phyloP scores from a whole-genome alignment of 2,797 vertebrate genomes.

The Jordanella pulchra region DNA sequence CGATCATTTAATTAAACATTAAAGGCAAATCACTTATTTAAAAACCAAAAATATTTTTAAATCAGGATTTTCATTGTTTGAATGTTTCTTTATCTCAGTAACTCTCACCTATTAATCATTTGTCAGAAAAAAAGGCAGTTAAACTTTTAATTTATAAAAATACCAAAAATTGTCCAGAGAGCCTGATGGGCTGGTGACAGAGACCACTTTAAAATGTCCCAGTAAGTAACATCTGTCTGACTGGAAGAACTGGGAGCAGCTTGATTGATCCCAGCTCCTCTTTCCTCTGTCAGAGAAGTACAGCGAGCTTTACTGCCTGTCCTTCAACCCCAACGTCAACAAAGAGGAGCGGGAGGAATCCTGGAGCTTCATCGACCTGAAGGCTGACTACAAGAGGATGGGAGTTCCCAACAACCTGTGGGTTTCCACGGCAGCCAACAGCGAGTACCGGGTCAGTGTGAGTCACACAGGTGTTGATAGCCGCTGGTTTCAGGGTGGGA shows the following conservation, averaged over 20 bases:
- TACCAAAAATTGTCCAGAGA: no score
- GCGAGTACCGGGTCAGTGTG: constrained; percentile 88
- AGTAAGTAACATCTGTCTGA: not conserved
- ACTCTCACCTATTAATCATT: no score
- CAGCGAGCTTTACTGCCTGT: constrained; percentile 95
- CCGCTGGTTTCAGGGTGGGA: no score
- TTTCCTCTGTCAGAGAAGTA: constrained; percentile 84
- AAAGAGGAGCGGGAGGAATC: constrained; percentile 89
- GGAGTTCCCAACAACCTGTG: constrained; percentile 90
- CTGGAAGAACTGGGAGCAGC: not conserved
- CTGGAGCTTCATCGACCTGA: constrained; percentile 87
- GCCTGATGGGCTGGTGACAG: not conserved
- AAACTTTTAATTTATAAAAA: no score
- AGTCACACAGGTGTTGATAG: not conserved
- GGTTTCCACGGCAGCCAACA: constrained; percentile 89
- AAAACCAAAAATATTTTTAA: no score
- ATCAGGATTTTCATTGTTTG: not conserved
- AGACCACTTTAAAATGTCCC: not conserved
- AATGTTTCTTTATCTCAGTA: constrained; percentile 40
- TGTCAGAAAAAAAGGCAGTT: no score
- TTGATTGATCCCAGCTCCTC: not conserved
- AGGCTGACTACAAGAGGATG: constrained; percentile 90
- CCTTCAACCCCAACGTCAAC: constrained; percentile 91
- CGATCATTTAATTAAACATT: no score
- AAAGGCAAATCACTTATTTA: no score